A percentile compares a stretch with the other conserved stretches of the same genome.
Evolutionary conservation across 2,113 vertebrate genomes (phyloP).

Genomic region (Otus sunia): DNA sequence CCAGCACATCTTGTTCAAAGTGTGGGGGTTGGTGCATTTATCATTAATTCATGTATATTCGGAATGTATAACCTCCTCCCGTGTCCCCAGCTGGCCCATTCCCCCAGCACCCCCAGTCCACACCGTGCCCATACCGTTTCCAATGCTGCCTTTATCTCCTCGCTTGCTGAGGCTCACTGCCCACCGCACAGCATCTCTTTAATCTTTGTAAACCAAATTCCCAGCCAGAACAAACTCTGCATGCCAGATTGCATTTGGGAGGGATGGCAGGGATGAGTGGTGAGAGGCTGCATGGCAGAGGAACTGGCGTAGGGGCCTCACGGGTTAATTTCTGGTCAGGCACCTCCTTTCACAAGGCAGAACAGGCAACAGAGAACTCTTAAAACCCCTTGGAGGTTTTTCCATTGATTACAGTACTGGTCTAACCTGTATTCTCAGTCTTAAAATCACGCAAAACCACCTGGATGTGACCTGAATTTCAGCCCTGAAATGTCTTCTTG

Average conservation of each 20-base stretch:
- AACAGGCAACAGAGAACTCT: neutral
- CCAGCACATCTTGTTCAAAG: neutral
- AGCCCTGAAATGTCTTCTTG: neutral
- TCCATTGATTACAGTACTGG: neutral
- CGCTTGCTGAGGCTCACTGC: neutral
- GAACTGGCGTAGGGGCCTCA: neutral
- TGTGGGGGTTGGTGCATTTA: neutral
- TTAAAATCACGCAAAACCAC: neutral
- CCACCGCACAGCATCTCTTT: neutral
- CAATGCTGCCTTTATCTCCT: slow-evolving; percentile 27
- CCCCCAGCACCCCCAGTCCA: rapidly evolving
- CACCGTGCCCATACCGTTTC: neutral
- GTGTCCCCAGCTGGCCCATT: neutral
- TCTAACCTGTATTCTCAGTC: neutral
- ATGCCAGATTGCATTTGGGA: neutral
- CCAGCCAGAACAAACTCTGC: neutral
- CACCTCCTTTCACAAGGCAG: neutral
- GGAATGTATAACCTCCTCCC: neutral
- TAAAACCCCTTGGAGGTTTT: neutral
- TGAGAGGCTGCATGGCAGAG: neutral
- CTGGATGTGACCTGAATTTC: neutral
- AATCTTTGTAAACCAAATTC: neutral
- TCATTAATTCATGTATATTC: neutral
- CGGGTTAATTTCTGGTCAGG: neutral
- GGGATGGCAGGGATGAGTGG: neutral